phyloP scores from a whole-genome alignment of 2,113 vertebrate genomes.

The Puffinus mauretanicus region DNA sequence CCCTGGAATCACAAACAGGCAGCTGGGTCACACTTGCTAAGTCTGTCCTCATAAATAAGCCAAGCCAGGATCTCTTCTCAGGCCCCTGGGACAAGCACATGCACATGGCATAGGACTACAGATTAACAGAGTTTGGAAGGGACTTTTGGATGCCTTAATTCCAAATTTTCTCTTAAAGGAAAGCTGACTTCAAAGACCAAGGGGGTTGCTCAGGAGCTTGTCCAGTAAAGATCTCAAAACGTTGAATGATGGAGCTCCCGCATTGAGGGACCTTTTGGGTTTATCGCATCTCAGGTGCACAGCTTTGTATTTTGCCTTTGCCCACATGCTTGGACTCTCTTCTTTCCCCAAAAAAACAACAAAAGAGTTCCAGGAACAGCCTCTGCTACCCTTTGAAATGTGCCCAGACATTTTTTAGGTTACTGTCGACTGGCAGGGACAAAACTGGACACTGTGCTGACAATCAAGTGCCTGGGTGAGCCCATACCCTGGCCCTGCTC shows the following conservation, averaged over 20 bases:
- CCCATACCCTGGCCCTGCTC: neutral
- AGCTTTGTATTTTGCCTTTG: neutral
- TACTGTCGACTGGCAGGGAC: neutral
- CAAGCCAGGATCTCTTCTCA: neutral
- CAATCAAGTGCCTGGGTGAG: neutral
- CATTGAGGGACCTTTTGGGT: neutral
- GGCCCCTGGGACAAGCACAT: neutral
- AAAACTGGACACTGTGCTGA: neutral
- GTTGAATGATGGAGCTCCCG: neutral
- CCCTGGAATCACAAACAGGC: neutral
- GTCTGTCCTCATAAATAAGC: neutral
- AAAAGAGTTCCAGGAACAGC: neutral
- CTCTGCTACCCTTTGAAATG: neutral
- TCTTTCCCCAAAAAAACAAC: rapidly evolving
- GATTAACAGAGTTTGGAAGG: neutral
- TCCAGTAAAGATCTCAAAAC: neutral
- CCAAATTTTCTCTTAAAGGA: neutral
- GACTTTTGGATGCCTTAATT: neutral
- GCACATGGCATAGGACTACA: neutral
- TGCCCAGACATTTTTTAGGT: neutral
- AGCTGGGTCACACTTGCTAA: neutral
- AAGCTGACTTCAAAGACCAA: neutral
- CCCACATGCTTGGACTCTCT: neutral
- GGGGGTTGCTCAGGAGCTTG: neutral
- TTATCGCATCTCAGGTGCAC: neutral